A percentile compares a stretch with the other conserved stretches of the same genome.
These are phyloP conservation scores for Hirtodrosophila histrioides DNA, from an alignment of 2,888 invertebrate genomes.

Conservation along the genomic window DNA sequence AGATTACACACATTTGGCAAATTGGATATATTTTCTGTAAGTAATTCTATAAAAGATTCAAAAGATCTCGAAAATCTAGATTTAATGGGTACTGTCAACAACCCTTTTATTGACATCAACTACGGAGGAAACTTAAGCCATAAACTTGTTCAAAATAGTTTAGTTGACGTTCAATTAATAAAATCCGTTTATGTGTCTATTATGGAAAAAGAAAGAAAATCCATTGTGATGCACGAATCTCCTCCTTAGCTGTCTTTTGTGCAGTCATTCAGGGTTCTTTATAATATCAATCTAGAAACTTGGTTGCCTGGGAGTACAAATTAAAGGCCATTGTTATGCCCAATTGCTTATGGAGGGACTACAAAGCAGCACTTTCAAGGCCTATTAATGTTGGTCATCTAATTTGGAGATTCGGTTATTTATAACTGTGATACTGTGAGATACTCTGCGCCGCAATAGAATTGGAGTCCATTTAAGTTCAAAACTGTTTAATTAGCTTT, in stretches of 20 bases:
- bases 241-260: constrained; percentile 57
- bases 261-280: constrained; percentile 45
- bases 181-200: constrained; percentile 56
- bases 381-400: constrained; percentile 31
- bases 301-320: constrained; percentile 25
- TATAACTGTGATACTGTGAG: constrained; percentile 8
- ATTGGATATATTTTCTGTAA: too few relatives aligned
- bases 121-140: background rate
- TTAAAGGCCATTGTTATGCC: constrained; percentile 61
- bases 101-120: constrained; percentile 37
- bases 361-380: constrained; percentile 49
- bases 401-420: constrained; percentile 1
- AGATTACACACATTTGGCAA: too few relatives aligned
- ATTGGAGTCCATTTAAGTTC: background rate
- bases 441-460: background rate
- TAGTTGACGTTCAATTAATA: constrained; percentile 51
- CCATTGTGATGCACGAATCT: constrained; percentile 51
- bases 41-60: too few relatives aligned
- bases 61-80: constrained; percentile 1
- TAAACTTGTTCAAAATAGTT: background rate
- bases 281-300: constrained; percentile 38
- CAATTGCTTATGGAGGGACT: constrained; percentile 46
- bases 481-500: background rate
- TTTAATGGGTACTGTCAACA: constrained; percentile 35
- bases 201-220: constrained; percentile 41